A percentile compares a stretch with the other conserved stretches of the same genome.
Evolutionary conservation across 2,113 vertebrate species (phyloP).

Genomic region (Actenoides hombroni): DNA sequence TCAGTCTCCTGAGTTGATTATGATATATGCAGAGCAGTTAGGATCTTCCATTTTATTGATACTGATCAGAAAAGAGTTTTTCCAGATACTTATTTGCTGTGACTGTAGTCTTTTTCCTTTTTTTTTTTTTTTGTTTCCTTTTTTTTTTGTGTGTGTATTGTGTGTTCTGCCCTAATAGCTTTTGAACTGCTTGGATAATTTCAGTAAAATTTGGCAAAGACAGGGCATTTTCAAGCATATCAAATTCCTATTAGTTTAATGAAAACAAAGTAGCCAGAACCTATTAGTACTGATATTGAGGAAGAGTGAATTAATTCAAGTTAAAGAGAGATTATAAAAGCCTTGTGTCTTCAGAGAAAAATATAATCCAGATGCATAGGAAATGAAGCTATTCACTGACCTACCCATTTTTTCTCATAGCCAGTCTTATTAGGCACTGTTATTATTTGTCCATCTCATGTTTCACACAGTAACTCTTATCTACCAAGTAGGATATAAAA

Average conservation of each 20-base stretch:
- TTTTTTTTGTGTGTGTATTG: background rate
- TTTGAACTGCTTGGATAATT: conserved; percentile 27
- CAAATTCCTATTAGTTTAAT: conserved; percentile 36
- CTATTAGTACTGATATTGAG: conserved; percentile 2
- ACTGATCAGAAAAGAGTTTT: background rate
- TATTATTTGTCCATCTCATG: background rate
- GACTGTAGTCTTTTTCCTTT: background rate
- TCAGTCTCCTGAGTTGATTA: background rate
- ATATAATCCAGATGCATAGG: background rate
- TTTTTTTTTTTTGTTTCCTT: background rate
- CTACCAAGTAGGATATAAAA: background rate
- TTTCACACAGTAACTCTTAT: background rate
- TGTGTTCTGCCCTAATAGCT: conserved; percentile 22
- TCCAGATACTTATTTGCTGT: background rate
- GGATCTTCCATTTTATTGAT: background rate
- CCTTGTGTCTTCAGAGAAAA: background rate
- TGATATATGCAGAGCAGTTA: background rate
- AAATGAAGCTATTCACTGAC: background rate
- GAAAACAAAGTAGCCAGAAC: conserved; percentile 40
- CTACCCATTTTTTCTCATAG: background rate
- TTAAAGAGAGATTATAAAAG: background rate
- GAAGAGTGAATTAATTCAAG: conserved; percentile 25
- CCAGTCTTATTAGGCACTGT: background rate
- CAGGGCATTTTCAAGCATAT: conserved; percentile 16
- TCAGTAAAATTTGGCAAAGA: conserved; percentile 30